A percentile compares a stretch with the other conserved stretches of the same genome.
Conservation (phyloP, 92 coral and sea anemone genomes). For the Pocillopora meandrina region DNA sequence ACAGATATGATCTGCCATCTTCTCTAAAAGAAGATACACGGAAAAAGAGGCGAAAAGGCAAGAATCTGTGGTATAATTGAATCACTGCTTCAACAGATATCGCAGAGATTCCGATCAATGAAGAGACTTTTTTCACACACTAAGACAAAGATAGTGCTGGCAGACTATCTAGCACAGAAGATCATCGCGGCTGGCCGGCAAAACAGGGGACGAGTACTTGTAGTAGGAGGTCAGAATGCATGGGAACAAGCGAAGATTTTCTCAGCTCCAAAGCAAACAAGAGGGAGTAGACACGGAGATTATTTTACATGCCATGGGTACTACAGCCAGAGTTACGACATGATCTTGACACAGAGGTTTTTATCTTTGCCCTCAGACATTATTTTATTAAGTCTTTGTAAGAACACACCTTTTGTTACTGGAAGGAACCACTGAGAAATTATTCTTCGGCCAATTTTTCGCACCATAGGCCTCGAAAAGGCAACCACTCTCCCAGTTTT, state of each 20-base stretch:
- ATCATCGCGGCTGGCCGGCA: too few species aligned
- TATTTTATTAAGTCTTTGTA: too few species aligned
- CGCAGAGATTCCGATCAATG: conserved; percentile 39
- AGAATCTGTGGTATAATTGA: neutral
- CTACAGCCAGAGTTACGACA: too few species aligned
- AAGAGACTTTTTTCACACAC: conserved; percentile 57
- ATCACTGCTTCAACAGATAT: too few species aligned
- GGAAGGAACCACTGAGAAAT: too few species aligned
- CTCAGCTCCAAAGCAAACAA: conserved; percentile 23
- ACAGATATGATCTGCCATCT: conserved; percentile 58
- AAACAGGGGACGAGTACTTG: neutral
- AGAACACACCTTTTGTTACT: too few species aligned
- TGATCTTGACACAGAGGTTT: too few species aligned
- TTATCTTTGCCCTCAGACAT: too few species aligned
- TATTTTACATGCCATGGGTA: too few species aligned
- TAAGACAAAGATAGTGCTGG: conserved; percentile 52
- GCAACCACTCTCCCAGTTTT: too few species aligned
- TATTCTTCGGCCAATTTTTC: too few species aligned
- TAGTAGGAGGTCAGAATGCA: conserved; percentile 46
- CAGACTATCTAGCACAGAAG: conserved; percentile 36
- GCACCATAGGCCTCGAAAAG: too few species aligned
- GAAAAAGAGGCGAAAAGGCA: conserved; percentile 31
- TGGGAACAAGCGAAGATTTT: conserved; percentile 48
- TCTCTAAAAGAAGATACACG: conserved; percentile 56
- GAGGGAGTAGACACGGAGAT: conserved; percentile 19